These are phyloP conservation scores for Nanorana parkeri DNA, from an alignment of 2,113 vertebrate genomes.

Conservation along the genomic window DNA sequence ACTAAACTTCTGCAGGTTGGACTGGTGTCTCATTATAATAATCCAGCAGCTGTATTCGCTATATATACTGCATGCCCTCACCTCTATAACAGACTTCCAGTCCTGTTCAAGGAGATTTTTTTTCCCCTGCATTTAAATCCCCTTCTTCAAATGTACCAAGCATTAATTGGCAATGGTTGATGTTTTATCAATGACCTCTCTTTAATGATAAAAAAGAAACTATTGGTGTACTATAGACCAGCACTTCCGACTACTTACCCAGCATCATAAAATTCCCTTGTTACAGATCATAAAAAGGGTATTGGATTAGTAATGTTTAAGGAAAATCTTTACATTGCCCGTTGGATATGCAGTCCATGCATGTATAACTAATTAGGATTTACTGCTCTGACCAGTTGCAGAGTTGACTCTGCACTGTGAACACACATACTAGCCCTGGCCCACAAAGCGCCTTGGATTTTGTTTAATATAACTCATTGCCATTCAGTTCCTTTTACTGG, in stretches of 20 bases:
- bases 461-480: constrained; percentile 15
- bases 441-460: neutral
- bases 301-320: constrained; percentile 66
- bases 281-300: constrained; percentile 68
- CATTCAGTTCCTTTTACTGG: constrained; percentile 24
- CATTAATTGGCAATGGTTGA: neutral
- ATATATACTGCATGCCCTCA: neutral
- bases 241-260: constrained; percentile 61
- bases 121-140: constrained; percentile 2
- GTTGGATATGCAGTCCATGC: constrained; percentile 53
- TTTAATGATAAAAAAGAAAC: constrained; percentile 38
- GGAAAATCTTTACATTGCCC: constrained; percentile 47
- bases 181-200: neutral
- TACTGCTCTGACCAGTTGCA: constrained; percentile 55
- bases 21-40: neutral
- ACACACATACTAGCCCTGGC: constrained; percentile 10
- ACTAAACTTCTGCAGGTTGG: neutral
- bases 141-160: neutral
- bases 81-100: neutral
- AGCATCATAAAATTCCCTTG: constrained; percentile 62
- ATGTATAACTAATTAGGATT: constrained; percentile 60
- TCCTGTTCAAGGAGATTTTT: neutral
- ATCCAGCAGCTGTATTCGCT: neutral
- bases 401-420: constrained; percentile 18
- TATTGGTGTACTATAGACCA: constrained; percentile 49